Conservation (phyloP, 2,888 invertebrate species). For the Aphodius sticticus region DNA sequence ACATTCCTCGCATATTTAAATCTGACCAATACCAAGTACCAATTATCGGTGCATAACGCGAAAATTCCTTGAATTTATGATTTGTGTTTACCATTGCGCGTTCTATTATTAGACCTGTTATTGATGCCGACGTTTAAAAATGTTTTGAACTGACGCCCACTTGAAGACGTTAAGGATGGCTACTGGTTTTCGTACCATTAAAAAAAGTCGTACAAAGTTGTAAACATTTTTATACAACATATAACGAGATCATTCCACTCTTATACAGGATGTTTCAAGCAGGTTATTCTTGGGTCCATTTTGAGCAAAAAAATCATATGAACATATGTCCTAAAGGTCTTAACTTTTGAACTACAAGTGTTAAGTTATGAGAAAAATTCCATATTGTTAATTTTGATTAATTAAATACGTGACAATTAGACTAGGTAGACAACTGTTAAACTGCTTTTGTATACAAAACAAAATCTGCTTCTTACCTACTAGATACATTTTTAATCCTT, state of each 20-base stretch:
- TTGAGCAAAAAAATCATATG: too few species aligned
- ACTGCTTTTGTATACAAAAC: too few species aligned
- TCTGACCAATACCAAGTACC: neutral
- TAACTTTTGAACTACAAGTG: too few species aligned
- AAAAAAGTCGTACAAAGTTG: neutral
- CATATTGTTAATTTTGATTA: too few species aligned
- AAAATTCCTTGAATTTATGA: constrained; percentile 4
- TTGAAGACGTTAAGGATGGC: neutral
- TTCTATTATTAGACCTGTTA: neutral
- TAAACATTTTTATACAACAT: neutral
- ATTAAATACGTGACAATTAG: too few species aligned
- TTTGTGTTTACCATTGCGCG: neutral
- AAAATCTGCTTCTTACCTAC: too few species aligned
- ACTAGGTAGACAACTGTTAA: too few species aligned
- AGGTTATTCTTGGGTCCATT: too few species aligned
- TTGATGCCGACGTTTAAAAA: neutral
- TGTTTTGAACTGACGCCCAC: constrained; percentile 4
- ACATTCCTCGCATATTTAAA: neutral
- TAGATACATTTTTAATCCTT: too few species aligned
- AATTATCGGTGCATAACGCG: neutral
- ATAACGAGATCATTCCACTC: neutral
- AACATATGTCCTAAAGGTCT: too few species aligned
- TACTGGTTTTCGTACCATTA: neutral
- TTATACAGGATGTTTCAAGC: neutral
- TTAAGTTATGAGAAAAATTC: too few species aligned